Evolutionary conservation across 1,140 invertebrate genomes (phyloP), one percentile per base, ranked within the genome.

Genomic region (Lepidostoma basale): DNA sequence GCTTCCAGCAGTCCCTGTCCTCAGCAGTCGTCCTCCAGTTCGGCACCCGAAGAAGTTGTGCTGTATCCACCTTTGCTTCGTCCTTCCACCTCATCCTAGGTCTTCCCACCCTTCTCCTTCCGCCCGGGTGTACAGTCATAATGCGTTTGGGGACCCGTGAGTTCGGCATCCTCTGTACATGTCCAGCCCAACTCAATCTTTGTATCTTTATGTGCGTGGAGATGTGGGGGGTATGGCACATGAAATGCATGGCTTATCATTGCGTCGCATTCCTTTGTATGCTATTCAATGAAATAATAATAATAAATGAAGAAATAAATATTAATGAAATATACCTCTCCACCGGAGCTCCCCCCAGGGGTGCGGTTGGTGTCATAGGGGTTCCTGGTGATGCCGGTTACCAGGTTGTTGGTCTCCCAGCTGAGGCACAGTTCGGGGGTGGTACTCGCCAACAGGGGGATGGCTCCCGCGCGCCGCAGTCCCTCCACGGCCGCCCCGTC

Each of bases 371-470:
- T 74, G 73, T 93, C 85, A 74, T 95, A 94, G 0, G 95, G 92
- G 81, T 96, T 97, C 26, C 84, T 83, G 0, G 92, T 92, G 36
- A 81, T 77, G 0, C 95, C 95, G 69, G 85, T 87, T 1, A 92
- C 74, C 18, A 85, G 84, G 76, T 94, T 94, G 49, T 79, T 85
- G 0, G 87, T 88, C 75, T 94, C 92, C 80, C 87, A 90, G 78
- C 86, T 88, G 23, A 89, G 76, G 73, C 89, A 91, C 12, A 92
- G 80, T 79, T 97, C 94, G 0, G 93, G 92, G 1, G 89, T 90
- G 76, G 93, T 94, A 1, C 93, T 94, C 0, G 93, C 87, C 36
- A 89, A 84, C 0, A 95, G 75, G 0, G 89, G 87, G 58, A 97
- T 94, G n/a, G 86, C 90, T 8, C 95, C 92, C 20, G 91, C 87